phyloP scores from a whole-genome alignment of 2,113 vertebrate species.

The Trichechus manatus region DNA sequence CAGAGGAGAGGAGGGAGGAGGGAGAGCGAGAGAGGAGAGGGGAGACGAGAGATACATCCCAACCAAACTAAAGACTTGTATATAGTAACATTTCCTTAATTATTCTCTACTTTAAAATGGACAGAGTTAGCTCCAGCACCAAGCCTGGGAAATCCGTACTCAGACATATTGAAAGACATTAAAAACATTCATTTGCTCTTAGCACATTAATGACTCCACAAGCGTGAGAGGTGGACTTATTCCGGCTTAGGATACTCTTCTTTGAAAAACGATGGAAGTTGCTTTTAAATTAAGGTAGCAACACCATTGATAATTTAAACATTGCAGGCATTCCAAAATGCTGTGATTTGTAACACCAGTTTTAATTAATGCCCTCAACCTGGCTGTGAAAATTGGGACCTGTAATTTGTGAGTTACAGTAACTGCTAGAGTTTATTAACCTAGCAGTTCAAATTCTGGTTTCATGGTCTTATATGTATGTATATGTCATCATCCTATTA shows the following conservation, averaged over 20 bases:
- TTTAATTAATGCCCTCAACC: slow-evolving; percentile 83
- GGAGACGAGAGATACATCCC: not conserved
- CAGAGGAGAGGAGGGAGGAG: not conserved
- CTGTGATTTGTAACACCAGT: slow-evolving; percentile 80
- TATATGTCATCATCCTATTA: slow-evolving; percentile 81
- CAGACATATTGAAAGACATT: slow-evolving; percentile 57
- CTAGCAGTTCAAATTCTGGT: slow-evolving; percentile 80
- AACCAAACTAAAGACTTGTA: not conserved
- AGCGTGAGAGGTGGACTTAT: slow-evolving; percentile 15
- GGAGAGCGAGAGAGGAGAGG: not conserved
- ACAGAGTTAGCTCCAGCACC: not conserved
- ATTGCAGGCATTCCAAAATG: slow-evolving; percentile 73
- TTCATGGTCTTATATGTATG: slow-evolving; percentile 60
- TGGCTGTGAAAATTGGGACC: slow-evolving; percentile 80
- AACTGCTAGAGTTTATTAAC: slow-evolving; percentile 84
- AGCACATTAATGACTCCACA: slow-evolving; percentile 34
- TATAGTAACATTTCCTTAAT: not conserved
- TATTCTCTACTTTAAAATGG: not conserved
- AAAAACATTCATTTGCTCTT: slow-evolving; percentile 68
- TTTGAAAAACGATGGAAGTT: slow-evolving; percentile 76
- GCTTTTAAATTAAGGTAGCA: slow-evolving; percentile 81
- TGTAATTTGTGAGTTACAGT: slow-evolving; percentile 83
- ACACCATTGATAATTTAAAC: slow-evolving; percentile 82
- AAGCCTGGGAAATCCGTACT: slow-evolving; percentile 39
- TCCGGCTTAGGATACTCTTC: slow-evolving; percentile 24